Conservation (phyloP, 2,113 vertebrate genomes). For the Smithornis capensis region DNA sequence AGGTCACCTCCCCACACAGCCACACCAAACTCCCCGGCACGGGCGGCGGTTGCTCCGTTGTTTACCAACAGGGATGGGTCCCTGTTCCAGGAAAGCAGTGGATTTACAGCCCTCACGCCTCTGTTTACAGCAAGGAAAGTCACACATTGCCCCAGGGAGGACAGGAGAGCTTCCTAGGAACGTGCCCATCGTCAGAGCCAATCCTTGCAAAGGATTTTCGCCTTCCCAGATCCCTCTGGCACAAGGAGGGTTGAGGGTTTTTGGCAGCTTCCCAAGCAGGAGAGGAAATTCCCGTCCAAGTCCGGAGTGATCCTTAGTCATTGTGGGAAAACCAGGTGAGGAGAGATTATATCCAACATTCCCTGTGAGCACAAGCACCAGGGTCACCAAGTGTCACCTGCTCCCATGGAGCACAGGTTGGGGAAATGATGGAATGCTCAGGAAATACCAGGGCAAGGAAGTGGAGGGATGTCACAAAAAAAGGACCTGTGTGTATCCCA, state of each 20-base stretch:
- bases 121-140: neutral
- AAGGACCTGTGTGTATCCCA: neutral
- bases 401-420: neutral
- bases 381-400: neutral
- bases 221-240: neutral
- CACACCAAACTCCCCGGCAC: neutral
- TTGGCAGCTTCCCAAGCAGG: neutral
- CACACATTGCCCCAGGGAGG: accelerated
- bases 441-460: neutral
- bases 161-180: accelerated
- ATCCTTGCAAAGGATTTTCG: neutral
- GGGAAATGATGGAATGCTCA: neutral
- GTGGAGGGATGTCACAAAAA: neutral
- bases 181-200: neutral
- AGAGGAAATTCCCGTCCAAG: neutral
- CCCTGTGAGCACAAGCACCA: accelerated
- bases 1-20: neutral
- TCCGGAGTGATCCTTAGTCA: neutral
- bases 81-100: neutral
- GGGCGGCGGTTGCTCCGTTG: accelerated
- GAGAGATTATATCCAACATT: accelerated
- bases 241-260: neutral
- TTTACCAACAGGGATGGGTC: neutral
- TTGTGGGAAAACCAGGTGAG: accelerated
- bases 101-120: neutral